These are phyloP conservation scores for Aplocera efformata DNA, from an alignment of 2,888 invertebrate genomes.

Conservation along the genomic window DNA sequence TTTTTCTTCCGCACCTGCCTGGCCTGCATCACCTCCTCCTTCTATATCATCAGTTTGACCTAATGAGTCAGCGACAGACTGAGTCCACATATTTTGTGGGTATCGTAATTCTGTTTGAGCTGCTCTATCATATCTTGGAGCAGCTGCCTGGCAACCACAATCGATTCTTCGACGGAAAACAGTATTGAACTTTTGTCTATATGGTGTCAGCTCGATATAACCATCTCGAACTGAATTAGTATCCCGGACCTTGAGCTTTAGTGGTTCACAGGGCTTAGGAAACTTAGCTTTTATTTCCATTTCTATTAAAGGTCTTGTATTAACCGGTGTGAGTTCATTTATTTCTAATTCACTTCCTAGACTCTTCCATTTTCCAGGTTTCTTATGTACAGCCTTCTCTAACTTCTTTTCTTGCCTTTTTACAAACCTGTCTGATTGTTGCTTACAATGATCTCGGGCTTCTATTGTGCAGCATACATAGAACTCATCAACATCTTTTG, in stretches of 20 bases:
- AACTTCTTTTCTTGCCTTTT: conserved; percentile 79
- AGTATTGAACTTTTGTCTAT: conserved; percentile 78
- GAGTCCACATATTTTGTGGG: conserved; percentile 85
- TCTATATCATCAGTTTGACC: conserved; percentile 45
- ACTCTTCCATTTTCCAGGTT: conserved; percentile 78
- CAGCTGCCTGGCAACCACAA: conserved; percentile 79
- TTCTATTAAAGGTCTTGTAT: conserved; percentile 81
- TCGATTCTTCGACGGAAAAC: conserved; percentile 80
- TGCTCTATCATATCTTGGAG: conserved; percentile 58
- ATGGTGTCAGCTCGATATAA: conserved; percentile 83
- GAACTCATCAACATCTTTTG: conserved; percentile 83
- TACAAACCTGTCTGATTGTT: conserved; percentile 74
- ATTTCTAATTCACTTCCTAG: conserved; percentile 85
- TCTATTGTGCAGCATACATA: conserved; percentile 82
- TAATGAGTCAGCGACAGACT: conserved; percentile 74
- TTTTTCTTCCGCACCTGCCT: conserved; percentile 27
- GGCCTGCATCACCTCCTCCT: conserved; percentile 51
- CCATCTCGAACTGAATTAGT: conserved; percentile 83
- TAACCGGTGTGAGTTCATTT: conserved; percentile 70
- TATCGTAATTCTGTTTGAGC: conserved; percentile 86
- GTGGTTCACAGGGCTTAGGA: conserved; percentile 68
- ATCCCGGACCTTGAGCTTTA: conserved; percentile 75
- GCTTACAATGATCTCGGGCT: conserved; percentile 76
- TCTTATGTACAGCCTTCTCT: conserved; percentile 79
- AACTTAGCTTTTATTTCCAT: conserved; percentile 84